Base-by-base conservation (phyloP, 2,797 vertebrate genomes). In the Epinephelus malabaricus region DNA sequence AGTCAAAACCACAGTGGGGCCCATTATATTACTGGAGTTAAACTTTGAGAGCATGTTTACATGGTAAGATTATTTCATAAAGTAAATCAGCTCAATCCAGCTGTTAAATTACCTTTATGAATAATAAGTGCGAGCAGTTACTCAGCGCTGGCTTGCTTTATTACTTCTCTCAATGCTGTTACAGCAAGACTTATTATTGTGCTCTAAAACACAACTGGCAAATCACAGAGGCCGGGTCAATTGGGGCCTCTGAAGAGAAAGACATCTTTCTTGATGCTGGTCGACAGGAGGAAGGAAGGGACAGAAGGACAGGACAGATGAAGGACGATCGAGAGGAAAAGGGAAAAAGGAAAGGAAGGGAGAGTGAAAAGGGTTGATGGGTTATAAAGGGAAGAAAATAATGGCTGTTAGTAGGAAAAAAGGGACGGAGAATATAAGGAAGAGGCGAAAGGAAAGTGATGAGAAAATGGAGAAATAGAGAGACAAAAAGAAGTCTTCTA, bases 211-310 rank as follows among this genome's bases (percentile, higher is more conserved):
- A 68, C 69, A 67, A 77, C 65, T 4, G n/a, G 64, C 59, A 75
- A 85, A 85, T 85, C 56, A 81, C 54, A 69, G 68, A 46, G 18
- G 38, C 6, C 23, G 21, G 58, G 79, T 82, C 76, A 21, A 84
- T 84, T 78, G 50, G 58, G 25, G 38, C 60, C 46, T 60, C 23
- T 58, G 50, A 66, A 76, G 40, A 60, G 15, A 76, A 63, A 69
- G 34, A 50, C 43, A 27, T 53, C 54, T 60, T 13, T 77, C 46
- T 55, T 38, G 6, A 40, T 56, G 63, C 14, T 56, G 68, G 74
- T 6, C 13, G 21, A 63, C n/a, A 21, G 15, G 18, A 27, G 40
- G 17, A 27, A 65, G 23, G 27, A 71, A 66, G 55, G 65, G 49
- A 76, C 5, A 15, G n/a, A 61, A 46, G 34, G 63, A 43, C 14